Base-by-base conservation (phyloP, 2,797 vertebrate species). In the Austrolebias charrua region DNA sequence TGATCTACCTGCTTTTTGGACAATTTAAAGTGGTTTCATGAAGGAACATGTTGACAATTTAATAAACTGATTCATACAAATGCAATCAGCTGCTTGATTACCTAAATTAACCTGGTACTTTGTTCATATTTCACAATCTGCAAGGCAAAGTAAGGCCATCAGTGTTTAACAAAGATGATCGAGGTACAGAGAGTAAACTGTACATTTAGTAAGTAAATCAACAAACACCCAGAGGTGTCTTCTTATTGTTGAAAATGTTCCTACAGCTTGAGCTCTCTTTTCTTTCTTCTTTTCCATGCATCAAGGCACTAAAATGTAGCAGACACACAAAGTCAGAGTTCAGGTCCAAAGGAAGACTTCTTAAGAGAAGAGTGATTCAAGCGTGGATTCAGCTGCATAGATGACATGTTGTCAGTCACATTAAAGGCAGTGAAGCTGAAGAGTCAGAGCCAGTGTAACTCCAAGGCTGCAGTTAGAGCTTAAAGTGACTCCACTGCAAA, bases 261-360 rank as follows among this genome's bases (percentile, higher is more conserved):
- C 33, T n/a, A 35, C n/a, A 19, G n/a, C 4, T 15, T 40, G 12
- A 28, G 18, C 29, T 71, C 43, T 56, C 44, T 63, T 5, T 49
- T n/a, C n/a, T n/a, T n/a, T n/a, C n/a, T n/a, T n/a, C n/a, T n/a
- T n/a, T n/a, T n/a, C n/a, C 67, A 74, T 48, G 48, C 33, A 71
- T 53, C 60, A 83, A 88, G 83, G 86, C 84, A 86, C 81, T 75
- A 70, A 52, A 74, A 80, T 55, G 62, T 49, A 75, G 29, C 63
- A 33, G 48, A 79, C 18, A 68, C 40, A 61, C 38, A 20, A 61
- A 63, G 16, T 58, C 49, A 62, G 33, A 13, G 43, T 71, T 74
- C 43, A 64, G 51, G 33, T 71, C 60, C 14, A 20, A 31, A 74
- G 62, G 63, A 77, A 66, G 63, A 66, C 56, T 24, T 24, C 24